These are phyloP conservation scores for Pygocentrus nattereri DNA, from an alignment of 2,797 vertebrate genomes.

Conservation along the genomic window DNA sequence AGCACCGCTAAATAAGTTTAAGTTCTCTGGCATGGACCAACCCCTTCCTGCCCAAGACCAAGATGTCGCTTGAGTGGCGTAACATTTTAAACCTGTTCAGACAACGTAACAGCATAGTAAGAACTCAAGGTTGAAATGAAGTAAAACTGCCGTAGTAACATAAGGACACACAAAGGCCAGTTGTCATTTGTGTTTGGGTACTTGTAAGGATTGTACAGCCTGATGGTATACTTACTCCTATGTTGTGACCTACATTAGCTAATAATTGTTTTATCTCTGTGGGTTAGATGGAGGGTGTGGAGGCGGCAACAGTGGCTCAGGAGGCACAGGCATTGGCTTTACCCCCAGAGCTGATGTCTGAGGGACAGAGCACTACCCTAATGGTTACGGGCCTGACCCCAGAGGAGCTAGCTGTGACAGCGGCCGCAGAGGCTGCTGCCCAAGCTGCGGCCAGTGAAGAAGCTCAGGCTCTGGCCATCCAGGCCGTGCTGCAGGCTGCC, in stretches of 20 bases:
- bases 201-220: neutral
- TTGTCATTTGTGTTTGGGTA: no score
- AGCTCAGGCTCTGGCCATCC: conserved; percentile 80
- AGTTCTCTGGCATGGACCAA: no score
- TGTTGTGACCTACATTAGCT: no score
- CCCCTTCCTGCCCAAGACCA: no score
- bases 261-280: no score
- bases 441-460: conserved; percentile 84
- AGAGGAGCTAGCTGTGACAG: conserved; percentile 82
- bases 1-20: no score
- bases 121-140: no score
- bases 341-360: conserved; percentile 88
- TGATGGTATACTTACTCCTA: neutral
- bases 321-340: conserved; percentile 78
- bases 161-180: neutral
- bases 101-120: no score
- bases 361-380: conserved; percentile 80
- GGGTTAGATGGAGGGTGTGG: conserved; percentile 57
- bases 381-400: conserved; percentile 84
- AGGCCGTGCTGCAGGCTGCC: conserved; percentile 80
- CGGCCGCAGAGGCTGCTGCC: conserved; percentile 82
- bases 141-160: neutral
- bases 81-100: no score
- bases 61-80: no score
- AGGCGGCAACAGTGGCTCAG: conserved; percentile 53